Base-by-base conservation (phyloP, 2,888 invertebrate genomes). In the Chrysodeixis includens region DNA sequence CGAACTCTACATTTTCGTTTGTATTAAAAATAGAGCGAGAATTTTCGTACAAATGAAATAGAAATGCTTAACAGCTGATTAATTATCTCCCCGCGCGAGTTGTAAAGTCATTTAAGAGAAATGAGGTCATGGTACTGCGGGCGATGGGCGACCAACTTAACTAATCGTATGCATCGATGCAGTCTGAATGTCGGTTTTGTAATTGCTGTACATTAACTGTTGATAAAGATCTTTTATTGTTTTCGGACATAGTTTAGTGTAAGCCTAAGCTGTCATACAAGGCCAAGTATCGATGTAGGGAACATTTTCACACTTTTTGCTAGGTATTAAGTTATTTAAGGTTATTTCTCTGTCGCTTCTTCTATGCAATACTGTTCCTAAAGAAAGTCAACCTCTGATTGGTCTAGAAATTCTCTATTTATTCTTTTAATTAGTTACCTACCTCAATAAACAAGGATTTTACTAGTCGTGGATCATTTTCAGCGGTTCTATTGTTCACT, bases 161-260 rank as follows among this genome's bases (percentile, higher is more conserved):
- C 59, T 71, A 71, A 74, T 74, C 52, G 73, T 71, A 71, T 71
- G 66, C 62, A 71, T 74, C 71, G 58, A 70, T 66, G 66, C 70
- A 53, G 74, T 20, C 51, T 35, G 51, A 65, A 53, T 56, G 66
- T 10, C 20, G 18, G 64, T 57, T 64, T 56, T 62, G 44, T 70
- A 62, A 74, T 35, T 46, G 56, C 30, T 53, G 26, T 3, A 3
- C 46, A 44, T 69, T 18, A 51, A 57, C 56, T 54, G 51, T 40
- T 49, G 46, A 16, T 35, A 0, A 22, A 56, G 32, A n/a, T 8
- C 1, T 46, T 63, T 72, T 54, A 72, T 53, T 35, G 51, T 32
- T n/a, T 46, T 54, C 12, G 30, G 51, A 35, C 35, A 1, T 12
- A 12, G 14, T 12, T 35, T 35, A 35, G 12, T 14, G 9, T 35